Evolutionary conservation across 2,888 invertebrate genomes (phyloP).

Genomic region (Tenthredo amoena): DNA sequence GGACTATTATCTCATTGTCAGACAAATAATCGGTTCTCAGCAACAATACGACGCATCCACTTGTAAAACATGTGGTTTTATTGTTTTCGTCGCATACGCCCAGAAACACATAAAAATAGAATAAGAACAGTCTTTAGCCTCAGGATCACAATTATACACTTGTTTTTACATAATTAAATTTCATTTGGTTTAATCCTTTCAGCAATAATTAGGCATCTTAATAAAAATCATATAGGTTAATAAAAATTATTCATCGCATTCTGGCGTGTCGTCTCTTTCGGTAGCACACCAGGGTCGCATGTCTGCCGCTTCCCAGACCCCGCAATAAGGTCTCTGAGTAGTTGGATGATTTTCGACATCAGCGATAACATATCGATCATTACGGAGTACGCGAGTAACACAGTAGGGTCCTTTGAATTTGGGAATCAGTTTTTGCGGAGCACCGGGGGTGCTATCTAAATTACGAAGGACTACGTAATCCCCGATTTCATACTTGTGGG

Average conservation of each 20-base stretch:
- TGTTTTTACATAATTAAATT: too few species aligned
- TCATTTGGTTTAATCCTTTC: not conserved
- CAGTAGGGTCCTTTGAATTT: constrained; percentile 60
- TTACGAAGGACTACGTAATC: constrained; percentile 60
- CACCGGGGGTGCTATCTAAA: constrained; percentile 58
- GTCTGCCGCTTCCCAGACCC: constrained; percentile 59
- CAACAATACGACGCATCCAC: not conserved
- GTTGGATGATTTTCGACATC: constrained; percentile 58
- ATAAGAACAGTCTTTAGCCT: too few species aligned
- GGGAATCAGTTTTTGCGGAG: constrained; percentile 60
- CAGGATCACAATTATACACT: too few species aligned
- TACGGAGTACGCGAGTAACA: constrained; percentile 56
- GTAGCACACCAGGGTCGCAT: constrained; percentile 56
- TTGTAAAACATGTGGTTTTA: not conserved
- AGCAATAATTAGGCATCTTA: not conserved
- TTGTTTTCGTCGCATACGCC: too few species aligned
- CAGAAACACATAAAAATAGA: too few species aligned
- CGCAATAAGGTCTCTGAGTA: constrained; percentile 56
- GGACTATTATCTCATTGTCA: constrained; percentile 12
- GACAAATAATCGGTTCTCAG: not conserved
- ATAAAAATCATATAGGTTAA: not conserved
- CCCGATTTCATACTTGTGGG: constrained; percentile 55
- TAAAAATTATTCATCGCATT: not conserved
- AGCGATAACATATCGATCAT: constrained; percentile 59
- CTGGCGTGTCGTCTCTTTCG: not conserved